Base-by-base conservation (phyloP, 2,797 vertebrate genomes). In the Cuniculus paca region DNA sequence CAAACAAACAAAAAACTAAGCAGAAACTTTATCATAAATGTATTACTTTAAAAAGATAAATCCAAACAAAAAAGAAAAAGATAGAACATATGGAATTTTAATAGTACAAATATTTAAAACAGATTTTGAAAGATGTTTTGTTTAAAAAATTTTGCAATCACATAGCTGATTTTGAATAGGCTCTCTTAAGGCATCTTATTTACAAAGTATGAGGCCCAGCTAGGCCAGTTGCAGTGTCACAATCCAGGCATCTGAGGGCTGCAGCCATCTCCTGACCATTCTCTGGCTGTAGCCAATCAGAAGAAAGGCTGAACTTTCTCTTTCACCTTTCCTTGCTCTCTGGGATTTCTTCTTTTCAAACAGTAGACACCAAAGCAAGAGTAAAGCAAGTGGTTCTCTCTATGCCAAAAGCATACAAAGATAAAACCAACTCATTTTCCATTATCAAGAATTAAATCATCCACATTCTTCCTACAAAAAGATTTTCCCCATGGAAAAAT, bases 91-190 rank as follows among this genome's bases (percentile, higher is more conserved):
- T 36, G 34, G 92, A 92, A 39, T 95, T 87, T 95, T 70, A 96
- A 90, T 50, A 84, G 63, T 45, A 91, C 31, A 72, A 68, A 13
- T 13, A 42, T 52, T 58, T 36, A 92, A 91, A 80, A 60, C 8
- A 92, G 42, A 74, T 50, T 95, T 96, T 86, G 80, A 85, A 93
- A 97, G 75, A 28, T 31, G 2, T 39, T 92, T 93, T 93, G 42
- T 90, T 63, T 74, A n/a, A 72, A 87, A 81, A 61, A 45, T 54
- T 54, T 5, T 89, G 7, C 12, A 72, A 36, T 79, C 74, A 68
- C 16, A n/a, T n/a, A 77, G 11, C 39, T 81, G 56, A 94, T 36
- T 54, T 60, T 56, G 52, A 34, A 80, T 36, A 90, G 42, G 68
- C 45, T 79, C 79, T 91, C 68, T 6, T 56, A 93, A 93, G 4